Evolutionary conservation across 2,888 invertebrate genomes (phyloP).

Genomic region (Congeria kusceri): DNA sequence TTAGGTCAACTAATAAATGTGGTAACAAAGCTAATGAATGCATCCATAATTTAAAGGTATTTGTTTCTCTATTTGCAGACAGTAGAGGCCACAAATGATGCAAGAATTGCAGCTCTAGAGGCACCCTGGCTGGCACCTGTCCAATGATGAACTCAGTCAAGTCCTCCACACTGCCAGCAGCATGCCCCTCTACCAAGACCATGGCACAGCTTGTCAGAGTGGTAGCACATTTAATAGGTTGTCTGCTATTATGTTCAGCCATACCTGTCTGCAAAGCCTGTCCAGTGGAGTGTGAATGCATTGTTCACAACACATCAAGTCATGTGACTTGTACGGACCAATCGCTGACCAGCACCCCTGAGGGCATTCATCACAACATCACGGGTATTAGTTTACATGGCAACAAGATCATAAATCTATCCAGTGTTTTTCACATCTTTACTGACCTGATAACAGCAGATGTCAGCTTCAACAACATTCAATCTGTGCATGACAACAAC

Average conservation of each 20-base stretch:
- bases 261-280: conserved; percentile 21
- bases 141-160: too few relatives aligned
- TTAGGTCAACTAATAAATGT: too few relatives aligned
- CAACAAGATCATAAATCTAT: conserved; percentile 60
- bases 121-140: too few relatives aligned
- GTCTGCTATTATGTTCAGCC: neutral
- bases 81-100: too few relatives aligned
- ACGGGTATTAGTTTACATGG: conserved; percentile 51
- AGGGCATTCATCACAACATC: conserved; percentile 51
- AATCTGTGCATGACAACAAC: conserved; percentile 34
- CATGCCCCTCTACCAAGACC: neutral
- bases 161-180: neutral
- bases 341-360: conserved; percentile 59
- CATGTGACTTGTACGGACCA: conserved; percentile 62
- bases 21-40: too few relatives aligned
- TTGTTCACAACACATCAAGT: conserved; percentile 14
- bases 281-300: conserved; percentile 54
- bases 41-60: too few relatives aligned
- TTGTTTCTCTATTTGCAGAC: too few relatives aligned
- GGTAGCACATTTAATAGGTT: neutral
- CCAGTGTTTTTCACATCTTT: conserved; percentile 62
- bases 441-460: conserved; percentile 62
- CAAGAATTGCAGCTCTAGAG: too few relatives aligned
- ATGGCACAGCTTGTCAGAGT: conserved; percentile 25
- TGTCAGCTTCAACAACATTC: conserved; percentile 72